Evolutionary conservation across 1,140 invertebrate species (phyloP), one percentile per base, ranked within the genome.

Genomic region (Hirudo medicinalis): DNA sequence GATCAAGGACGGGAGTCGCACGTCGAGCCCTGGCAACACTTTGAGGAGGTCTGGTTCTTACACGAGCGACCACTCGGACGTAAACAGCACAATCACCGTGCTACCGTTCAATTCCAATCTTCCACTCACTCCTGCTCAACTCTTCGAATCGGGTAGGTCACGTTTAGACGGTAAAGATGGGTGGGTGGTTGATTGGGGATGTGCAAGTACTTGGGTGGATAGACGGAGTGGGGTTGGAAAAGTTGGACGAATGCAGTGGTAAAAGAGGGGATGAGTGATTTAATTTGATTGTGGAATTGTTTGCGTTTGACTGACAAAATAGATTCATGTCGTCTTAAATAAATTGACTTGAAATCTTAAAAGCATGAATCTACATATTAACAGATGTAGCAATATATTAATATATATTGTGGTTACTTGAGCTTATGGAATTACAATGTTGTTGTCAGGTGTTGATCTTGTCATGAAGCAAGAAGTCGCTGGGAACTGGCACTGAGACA

Each of bases 401-500:
- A n/a, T n/a, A n/a, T n/a, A n/a, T n/a, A n/a, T n/a, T n/a, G n/a
- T n/a, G n/a, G n/a, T n/a, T n/a, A n/a, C n/a, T n/a, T n/a, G n/a
- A n/a, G n/a, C n/a, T n/a, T n/a, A n/a, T n/a, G n/a, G n/a, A n/a
- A 49, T 25, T 63, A 9, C 19, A 19, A 63, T 63, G 8, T 63
- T 63, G 19, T 63, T 63, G 22, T 15, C 29, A 63, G 57, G 57
- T 6, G 13, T 63, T 2, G 57, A 63, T 63, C 57, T 63, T 22
- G 29, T 63, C 57, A 22, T 63, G 57, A 63, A 63, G 57, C 57
- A 11, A 63, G 57, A 32, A 22, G 57, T 32, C 57, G 29, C 22
- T 63, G 57, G 57, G 57, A 63, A 20, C 57, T 63, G 9, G 57
- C 57, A 63, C 57, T 63, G 8, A 22, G 29, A n/a, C 57, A 63